Evolutionary conservation across 1,140 invertebrate genomes (phyloP), one percentile per base, ranked within the genome.

Genomic region (Anastatus disparis): DNA sequence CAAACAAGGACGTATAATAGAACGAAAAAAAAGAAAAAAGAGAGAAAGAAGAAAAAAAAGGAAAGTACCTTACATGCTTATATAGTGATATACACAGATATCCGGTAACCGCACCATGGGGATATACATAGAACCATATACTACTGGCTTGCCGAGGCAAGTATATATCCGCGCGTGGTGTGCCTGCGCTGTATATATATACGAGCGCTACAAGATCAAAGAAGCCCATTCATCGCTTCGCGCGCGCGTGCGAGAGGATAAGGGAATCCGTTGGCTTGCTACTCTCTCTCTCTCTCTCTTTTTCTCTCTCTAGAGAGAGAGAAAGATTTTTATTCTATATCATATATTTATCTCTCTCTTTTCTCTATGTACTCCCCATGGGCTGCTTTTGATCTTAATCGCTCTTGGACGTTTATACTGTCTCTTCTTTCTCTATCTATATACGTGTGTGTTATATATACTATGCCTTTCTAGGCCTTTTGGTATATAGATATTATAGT

Each of bases 161-260:
- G n/a, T n/a, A n/a, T n/a, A n/a, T n/a, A n/a, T n/a, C n/a, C n/a
- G n/a, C n/a, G n/a, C n/a, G n/a, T n/a, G n/a, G n/a, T n/a, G n/a
- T n/a, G n/a, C n/a, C n/a, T n/a, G n/a, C n/a, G n/a, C n/a, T n/a
- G n/a, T n/a, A n/a, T n/a, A 76, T 76, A 76, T 73, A 73, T 71
- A 65, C 70, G 67, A 7, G 27, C 27, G 20, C 75, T 75, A 76
- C 70, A 71, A 81, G 78, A 82, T 82, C 81, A 82, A 82, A 82
- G 81, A 74, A 75, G 74, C 63, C 78, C 77, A 82, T 82, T 82
- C 81, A 81, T 81, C 75, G 76, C 61, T 73, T 70, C 67, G 69
- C 75, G 75, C 74, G 74, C 80, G 81, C 79, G 79, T 40, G 17
- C 42, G 31, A 13, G 48, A 7, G 29, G 1, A n/a, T 35, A 35